Evolutionary conservation across 2,888 invertebrate species (phyloP).

Genomic region (Aelia acuminata): DNA sequence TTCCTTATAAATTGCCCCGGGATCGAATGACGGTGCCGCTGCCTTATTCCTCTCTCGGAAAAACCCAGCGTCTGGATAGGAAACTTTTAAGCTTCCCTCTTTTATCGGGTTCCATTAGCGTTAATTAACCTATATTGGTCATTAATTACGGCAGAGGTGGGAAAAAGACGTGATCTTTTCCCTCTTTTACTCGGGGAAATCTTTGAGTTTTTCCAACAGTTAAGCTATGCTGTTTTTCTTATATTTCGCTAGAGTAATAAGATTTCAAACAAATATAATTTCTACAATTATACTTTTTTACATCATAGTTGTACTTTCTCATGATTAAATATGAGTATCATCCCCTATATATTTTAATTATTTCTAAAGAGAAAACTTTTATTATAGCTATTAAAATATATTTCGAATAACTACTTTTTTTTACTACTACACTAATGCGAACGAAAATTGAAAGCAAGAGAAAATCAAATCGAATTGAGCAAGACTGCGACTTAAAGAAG

Average conservation of each 20-base stretch:
- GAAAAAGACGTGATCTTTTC: not conserved
- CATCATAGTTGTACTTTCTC: no score
- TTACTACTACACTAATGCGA: no score
- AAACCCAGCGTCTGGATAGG: not conserved
- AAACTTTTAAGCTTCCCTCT: not conserved
- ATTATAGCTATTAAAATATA: no score
- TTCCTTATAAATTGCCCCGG: not conserved
- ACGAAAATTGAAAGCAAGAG: no score
- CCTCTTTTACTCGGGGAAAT: not conserved
- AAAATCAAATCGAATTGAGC: no score
- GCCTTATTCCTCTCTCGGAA: not conserved
- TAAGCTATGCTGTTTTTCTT: not conserved
- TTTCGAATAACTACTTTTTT: no score
- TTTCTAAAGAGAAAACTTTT: no score
- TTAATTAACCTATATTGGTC: not conserved
- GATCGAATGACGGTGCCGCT: not conserved
- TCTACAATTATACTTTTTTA: no score
- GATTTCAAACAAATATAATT: no score
- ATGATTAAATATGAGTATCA: no score
- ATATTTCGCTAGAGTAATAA: not conserved
- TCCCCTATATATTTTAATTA: no score
- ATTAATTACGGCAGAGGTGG: not conserved
- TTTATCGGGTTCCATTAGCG: not conserved
- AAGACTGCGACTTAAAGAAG: no score
- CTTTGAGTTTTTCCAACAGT: not conserved